Evolutionary conservation across 2,797 vertebrate species (phyloP), one percentile per base, ranked within the genome.

Genomic region (Lithobates pipiens): DNA sequence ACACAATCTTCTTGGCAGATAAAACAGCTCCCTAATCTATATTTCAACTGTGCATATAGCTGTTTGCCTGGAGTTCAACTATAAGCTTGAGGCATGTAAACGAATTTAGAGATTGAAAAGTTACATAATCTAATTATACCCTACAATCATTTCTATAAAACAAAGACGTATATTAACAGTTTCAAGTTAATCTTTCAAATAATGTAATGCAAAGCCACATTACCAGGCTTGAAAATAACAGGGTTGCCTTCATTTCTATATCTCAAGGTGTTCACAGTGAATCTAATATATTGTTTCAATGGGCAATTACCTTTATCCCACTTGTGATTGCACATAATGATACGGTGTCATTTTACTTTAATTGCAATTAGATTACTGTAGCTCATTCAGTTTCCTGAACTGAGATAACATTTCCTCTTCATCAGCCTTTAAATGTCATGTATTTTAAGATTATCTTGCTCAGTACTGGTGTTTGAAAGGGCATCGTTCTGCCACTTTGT

Each of bases 361-460:
- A 72, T 72, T 72, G 46, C 78, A 36, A 72, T 71, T 72, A 57
- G 39, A 46, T 29, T 80, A 11, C 29, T 63, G 73, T 34, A 65
- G 36, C 50, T 9, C 7, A 21, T 42, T 32, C 46, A 25, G 27
- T 65, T 65, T 74, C 70, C 34, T 67, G 69, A 65, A 42, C 69
- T 11, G 27, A 80, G 54, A 85, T 73, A 77, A 79, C 27, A 21
- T 50, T 46, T 44, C 36, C 74, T 85, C 44, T 79, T 76, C 77
- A 79, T 69, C 65, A 25, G 42, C 77, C 27, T 79, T 65, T 79
- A 69, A 79, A 79, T 79, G 77, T 79, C 77, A 79, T 79, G 77
- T 79, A 79, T 79, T 69, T 79, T 68, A 69, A 69, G 77, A 79
- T 79, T 79, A 79, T 79, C 77, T 79, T 23, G 44, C 42, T 80